Conservation (phyloP, 2,113 vertebrate genomes). For the Phaethon lepturus region DNA sequence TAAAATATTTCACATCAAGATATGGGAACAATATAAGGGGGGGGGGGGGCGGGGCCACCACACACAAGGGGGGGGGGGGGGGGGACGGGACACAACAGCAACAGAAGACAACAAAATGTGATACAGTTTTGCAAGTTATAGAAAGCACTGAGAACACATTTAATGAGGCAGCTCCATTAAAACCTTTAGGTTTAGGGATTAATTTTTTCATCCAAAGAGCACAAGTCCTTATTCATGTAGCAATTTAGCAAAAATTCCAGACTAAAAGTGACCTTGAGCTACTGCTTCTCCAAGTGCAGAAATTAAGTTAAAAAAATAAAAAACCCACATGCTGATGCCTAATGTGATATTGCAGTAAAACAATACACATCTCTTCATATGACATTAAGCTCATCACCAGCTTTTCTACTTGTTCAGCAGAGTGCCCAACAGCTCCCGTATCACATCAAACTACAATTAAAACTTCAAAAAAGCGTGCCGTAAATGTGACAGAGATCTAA, state of each 20-base stretch:
- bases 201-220: background rate
- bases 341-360: background rate
- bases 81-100: background rate
- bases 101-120: background rate
- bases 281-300: background rate
- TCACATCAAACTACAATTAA: background rate
- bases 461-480: background rate
- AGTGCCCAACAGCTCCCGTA: background rate
- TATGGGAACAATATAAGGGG: background rate
- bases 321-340: background rate
- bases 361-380: background rate
- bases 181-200: background rate
- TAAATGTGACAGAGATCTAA: background rate
- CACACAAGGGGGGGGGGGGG: too few relatives aligned
- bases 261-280: background rate
- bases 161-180: background rate
- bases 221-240: background rate
- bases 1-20: background rate
- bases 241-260: background rate
- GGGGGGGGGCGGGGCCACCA: too few relatives aligned
- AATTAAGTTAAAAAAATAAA: background rate
- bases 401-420: conserved; percentile 21
- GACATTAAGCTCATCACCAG: background rate
- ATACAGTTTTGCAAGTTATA: background rate
- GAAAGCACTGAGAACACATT: background rate